phyloP scores from a whole-genome alignment of 1,140 invertebrate species.

The Arion vulgaris region DNA sequence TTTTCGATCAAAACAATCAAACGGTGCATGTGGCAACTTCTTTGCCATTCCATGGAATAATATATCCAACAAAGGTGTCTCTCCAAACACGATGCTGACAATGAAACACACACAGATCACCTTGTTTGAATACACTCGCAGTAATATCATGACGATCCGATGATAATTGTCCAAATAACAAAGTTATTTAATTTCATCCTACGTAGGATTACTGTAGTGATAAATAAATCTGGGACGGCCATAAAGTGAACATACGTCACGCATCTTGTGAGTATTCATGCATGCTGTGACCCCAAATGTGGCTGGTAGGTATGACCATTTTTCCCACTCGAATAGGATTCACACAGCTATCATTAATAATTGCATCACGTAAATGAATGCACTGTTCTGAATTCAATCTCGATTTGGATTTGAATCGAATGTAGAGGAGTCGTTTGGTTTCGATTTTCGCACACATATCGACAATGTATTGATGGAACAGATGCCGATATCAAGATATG shows the following conservation, averaged over 20 bases:
- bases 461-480: slow-evolving; percentile 72
- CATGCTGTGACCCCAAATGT: slow-evolving; percentile 70
- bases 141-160: no score
- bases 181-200: slow-evolving; percentile 70
- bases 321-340: slow-evolving; percentile 54
- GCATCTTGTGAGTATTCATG: slow-evolving; percentile 74
- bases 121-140: slow-evolving; percentile 74
- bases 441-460: slow-evolving; percentile 72
- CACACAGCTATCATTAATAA: slow-evolving; percentile 40
- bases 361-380: no score
- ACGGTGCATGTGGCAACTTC: no score
- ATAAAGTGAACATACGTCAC: slow-evolving; percentile 74
- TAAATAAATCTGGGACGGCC: slow-evolving; percentile 73
- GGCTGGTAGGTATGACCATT: slow-evolving; percentile 68
- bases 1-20: no score
- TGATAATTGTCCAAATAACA: slow-evolving; percentile 62
- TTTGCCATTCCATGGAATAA: slow-evolving; percentile 76
- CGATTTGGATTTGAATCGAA: slow-evolving; percentile 49
- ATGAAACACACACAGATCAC: slow-evolving; percentile 64
- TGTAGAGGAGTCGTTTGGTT: slow-evolving; percentile 60
- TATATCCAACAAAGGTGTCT: slow-evolving; percentile 47
- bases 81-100: slow-evolving; percentile 4
- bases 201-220: slow-evolving; percentile 75
- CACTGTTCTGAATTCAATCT: slow-evolving; percentile 47
- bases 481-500: slow-evolving; percentile 55